Evolutionary conservation across 2,888 invertebrate genomes (phyloP), one percentile per base, ranked within the genome.

Genomic region (Habrosyne pyritoides): DNA sequence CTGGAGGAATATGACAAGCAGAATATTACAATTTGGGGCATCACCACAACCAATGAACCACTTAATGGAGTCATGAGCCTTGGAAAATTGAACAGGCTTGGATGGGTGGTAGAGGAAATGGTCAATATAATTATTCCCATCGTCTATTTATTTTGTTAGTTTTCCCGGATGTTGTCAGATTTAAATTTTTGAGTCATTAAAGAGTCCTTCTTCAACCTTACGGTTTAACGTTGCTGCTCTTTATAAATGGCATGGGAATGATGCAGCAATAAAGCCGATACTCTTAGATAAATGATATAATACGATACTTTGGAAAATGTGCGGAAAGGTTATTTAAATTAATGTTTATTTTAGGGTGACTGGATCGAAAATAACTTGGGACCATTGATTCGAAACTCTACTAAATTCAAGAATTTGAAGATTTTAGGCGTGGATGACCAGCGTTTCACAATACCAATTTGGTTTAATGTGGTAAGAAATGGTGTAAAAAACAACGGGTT

Each of bases 41-140:
- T 98, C n/a, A 96, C 97, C 0, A 95, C 96, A 0, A 96, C 96
- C 42, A 98, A 98, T 79, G 98, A 98, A 77, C 98, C 98, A 0
- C 69, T 93, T 0, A 94, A 94, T 69, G 94, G 94, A 2, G 75
- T 93, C 0, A 30, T 93, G 0, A 86, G 91, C 2, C 69, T 88
- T 61, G 66, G 67, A 0, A 71, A 76, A 4, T 95, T 96, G 73
- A 96, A 96, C 85, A 92, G 94, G 47, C 91, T 97, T 86, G 96
- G 95, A 1, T 97, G 96, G 95, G 93, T 93, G 0, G 87, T 95
- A 0, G 65, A 72, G n/a, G 79, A 89, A 26, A 87, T 93, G 82
- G 93, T 89, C n/a, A n/a, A 30, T 12, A 30, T 30, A 30, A 30
- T 12, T 12, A 30, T 12, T 2, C 69, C 60, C 57, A 52, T 36